A percentile compares a stretch with the other conserved stretches of the same genome.
These are phyloP conservation scores for Acrobasis repandana DNA, from an alignment of 2,888 invertebrate species.

Conservation along the genomic window DNA sequence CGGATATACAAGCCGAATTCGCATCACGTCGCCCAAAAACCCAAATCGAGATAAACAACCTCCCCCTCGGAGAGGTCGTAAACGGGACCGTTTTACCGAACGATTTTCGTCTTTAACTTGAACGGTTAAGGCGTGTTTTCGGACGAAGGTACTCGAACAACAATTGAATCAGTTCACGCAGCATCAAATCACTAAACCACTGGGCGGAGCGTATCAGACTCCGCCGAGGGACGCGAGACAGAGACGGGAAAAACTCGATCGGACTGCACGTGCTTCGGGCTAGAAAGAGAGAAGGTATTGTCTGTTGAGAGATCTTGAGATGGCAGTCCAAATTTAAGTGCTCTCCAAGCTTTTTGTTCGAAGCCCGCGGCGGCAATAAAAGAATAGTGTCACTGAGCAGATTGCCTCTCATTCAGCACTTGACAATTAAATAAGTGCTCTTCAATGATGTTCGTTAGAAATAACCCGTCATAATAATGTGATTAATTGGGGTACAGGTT, in stretches of 20 bases:
- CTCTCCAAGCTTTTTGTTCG: slow-evolving; percentile 73
- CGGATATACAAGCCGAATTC: slow-evolving; percentile 80
- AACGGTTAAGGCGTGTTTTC: slow-evolving; percentile 74
- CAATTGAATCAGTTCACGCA: slow-evolving; percentile 84
- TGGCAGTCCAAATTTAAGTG: slow-evolving; percentile 72
- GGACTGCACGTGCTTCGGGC: slow-evolving; percentile 41
- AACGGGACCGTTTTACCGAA: slow-evolving; percentile 74
- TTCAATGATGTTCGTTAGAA: slow-evolving; percentile 67
- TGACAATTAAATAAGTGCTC: slow-evolving; percentile 80
- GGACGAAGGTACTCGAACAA: slow-evolving; percentile 62
- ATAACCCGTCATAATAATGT: slow-evolving; percentile 71
- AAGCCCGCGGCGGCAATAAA: slow-evolving; percentile 71
- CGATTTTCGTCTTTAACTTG: slow-evolving; percentile 78
- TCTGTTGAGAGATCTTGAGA: slow-evolving; percentile 66
- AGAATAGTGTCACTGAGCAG: slow-evolving; percentile 80
- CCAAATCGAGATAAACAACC: slow-evolving; percentile 81
- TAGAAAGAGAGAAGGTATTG: slow-evolving; percentile 66
- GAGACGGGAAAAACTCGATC: slow-evolving; percentile 62
- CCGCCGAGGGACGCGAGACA: slow-evolving; percentile 73
- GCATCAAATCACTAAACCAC: slow-evolving; percentile 84
- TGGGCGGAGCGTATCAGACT: slow-evolving; percentile 81
- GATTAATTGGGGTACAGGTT: slow-evolving; percentile 67
- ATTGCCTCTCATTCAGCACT: slow-evolving; percentile 78
- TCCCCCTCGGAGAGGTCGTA: slow-evolving; percentile 74
- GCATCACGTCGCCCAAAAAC: slow-evolving; percentile 81